A percentile compares a stretch with the other conserved stretches of the same genome.
Conservation (phyloP, 2,113 vertebrate species). For the Mesitornis unicolor region DNA sequence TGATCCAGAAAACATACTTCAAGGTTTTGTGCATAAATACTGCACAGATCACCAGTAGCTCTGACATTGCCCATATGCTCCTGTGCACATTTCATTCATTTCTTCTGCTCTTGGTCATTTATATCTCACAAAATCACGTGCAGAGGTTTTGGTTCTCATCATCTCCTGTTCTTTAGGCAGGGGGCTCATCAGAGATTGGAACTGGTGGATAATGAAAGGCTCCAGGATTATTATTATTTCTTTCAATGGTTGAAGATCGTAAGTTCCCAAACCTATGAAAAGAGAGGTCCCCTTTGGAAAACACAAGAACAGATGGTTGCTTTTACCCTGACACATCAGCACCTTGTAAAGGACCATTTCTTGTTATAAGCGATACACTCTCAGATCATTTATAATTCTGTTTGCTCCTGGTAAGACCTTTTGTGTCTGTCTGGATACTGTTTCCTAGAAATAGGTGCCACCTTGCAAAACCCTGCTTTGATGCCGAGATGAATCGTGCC, state of each 20-base stretch:
- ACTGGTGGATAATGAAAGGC: neutral
- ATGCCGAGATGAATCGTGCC: neutral
- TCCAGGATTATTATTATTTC: neutral
- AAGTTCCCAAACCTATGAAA: neutral
- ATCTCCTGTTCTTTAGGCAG: accelerated
- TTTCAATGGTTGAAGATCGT: neutral
- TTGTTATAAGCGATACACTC: neutral
- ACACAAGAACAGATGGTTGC: neutral
- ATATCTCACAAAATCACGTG: neutral
- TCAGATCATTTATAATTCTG: neutral
- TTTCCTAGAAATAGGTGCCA: neutral
- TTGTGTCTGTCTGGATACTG: neutral
- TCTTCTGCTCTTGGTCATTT: neutral
- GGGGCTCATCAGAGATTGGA: neutral
- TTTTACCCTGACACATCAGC: neutral
- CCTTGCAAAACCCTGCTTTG: neutral
- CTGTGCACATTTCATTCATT: neutral
- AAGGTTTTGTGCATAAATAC: neutral
- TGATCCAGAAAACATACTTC: conserved; percentile 10
- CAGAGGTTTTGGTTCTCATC: neutral
- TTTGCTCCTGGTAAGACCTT: neutral
- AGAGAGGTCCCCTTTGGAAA: neutral
- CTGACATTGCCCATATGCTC: neutral
- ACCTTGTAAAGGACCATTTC: neutral
- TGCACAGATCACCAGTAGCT: neutral